Evolutionary conservation across 2,113 vertebrate species (phyloP).

Genomic region (Oreotrochilus melanogaster): DNA sequence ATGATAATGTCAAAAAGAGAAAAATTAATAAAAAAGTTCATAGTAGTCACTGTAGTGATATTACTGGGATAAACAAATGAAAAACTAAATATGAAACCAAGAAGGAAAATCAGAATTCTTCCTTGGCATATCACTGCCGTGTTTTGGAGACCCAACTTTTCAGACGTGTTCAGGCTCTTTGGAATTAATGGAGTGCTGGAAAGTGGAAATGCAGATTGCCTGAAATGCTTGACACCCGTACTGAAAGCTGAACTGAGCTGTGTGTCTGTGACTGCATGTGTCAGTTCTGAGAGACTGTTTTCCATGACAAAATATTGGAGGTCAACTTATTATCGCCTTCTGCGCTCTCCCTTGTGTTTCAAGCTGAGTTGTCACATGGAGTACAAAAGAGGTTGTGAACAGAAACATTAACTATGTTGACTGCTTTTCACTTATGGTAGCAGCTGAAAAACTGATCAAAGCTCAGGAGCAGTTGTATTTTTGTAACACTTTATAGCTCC

Average conservation of each 20-base stretch:
- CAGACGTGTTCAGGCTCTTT: background rate
- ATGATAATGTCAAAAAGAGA: background rate
- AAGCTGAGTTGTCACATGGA: background rate
- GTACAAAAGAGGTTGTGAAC: background rate
- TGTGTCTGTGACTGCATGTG: accelerated
- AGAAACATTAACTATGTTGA: background rate
- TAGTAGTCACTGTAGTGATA: background rate
- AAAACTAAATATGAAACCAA: slow-evolving; percentile 27
- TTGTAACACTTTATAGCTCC: slow-evolving; percentile 32
- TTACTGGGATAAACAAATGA: slow-evolving; percentile 24
- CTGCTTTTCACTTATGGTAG: background rate
- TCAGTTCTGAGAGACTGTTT: background rate
- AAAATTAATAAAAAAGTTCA: background rate
- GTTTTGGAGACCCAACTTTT: slow-evolving; percentile 45
- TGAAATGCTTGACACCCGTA: background rate
- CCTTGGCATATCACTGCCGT: background rate
- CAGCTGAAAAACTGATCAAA: slow-evolving; percentile 64
- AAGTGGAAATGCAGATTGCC: slow-evolving; percentile 45
- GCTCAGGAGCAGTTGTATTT: slow-evolving; percentile 31
- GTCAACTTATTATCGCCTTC: background rate
- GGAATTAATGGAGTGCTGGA: slow-evolving; percentile 44
- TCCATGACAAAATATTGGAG: background rate
- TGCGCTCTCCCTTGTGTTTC: background rate
- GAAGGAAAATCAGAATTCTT: slow-evolving; percentile 22
- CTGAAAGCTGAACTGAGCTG: slow-evolving; percentile 21